phyloP scores from a whole-genome alignment of 2,888 invertebrate genomes.

The Spisula subtruncata region DNA sequence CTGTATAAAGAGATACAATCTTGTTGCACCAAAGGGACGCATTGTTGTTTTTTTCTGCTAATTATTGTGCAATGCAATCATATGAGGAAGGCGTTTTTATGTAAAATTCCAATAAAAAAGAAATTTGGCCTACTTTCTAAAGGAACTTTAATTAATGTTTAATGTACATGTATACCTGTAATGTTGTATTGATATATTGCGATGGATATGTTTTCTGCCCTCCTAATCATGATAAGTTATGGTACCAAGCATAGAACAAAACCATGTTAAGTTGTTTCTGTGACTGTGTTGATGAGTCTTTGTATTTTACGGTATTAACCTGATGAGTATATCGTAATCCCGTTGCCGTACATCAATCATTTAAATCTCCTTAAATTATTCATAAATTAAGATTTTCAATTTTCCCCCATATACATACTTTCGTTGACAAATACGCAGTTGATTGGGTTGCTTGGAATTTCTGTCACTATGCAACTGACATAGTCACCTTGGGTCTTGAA shows the following conservation, averaged over 20 bases:
- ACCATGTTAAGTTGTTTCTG: background rate
- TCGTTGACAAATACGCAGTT: too few species aligned
- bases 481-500: background rate
- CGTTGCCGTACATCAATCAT: too few species aligned
- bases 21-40: too few species aligned
- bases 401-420: too few species aligned
- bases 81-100: background rate
- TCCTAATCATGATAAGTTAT: background rate
- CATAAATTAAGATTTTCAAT: too few species aligned
- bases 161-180: too few species aligned
- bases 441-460: background rate
- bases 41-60: too few species aligned
- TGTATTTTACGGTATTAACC: constrained; percentile 4
- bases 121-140: background rate
- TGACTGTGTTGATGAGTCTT: background rate
- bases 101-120: background rate
- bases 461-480: background rate
- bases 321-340: background rate
- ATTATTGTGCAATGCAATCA: too few species aligned
- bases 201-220: background rate
- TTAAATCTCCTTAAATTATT: too few species aligned
- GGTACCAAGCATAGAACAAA: background rate
- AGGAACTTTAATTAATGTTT: background rate
- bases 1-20: too few species aligned
- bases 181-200: background rate